phyloP scores from a whole-genome alignment of 2,888 invertebrate genomes.

The Tribolium freemani region DNA sequence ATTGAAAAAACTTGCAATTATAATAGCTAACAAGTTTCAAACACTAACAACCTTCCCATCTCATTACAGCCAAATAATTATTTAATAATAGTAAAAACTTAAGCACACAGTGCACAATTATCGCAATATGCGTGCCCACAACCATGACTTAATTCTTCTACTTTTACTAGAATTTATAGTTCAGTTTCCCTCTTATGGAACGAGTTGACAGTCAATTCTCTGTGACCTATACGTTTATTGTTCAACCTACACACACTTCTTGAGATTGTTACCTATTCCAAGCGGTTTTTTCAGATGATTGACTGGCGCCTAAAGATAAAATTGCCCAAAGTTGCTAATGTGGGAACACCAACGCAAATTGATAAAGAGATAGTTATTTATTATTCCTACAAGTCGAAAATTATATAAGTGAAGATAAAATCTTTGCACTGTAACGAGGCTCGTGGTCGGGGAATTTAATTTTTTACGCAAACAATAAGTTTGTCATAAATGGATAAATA shows the following conservation, averaged over 20 bases:
- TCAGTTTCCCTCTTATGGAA: background rate
- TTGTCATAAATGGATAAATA: background rate
- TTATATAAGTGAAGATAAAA: too few relatives aligned
- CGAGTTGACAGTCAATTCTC: background rate
- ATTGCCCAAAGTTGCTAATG: constrained; percentile 6
- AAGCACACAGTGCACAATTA: background rate
- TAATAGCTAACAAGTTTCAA: background rate
- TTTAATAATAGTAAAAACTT: background rate
- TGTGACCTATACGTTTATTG: constrained; percentile 13
- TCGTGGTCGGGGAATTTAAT: too few relatives aligned
- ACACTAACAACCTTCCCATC: background rate
- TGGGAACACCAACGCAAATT: constrained; percentile 2
- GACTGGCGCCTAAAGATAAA: background rate
- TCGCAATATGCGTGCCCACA: background rate
- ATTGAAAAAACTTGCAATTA: too few relatives aligned
- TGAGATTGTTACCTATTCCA: background rate
- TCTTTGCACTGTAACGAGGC: too few relatives aligned
- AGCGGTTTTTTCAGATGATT: background rate
- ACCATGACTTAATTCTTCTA: background rate
- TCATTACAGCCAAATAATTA: background rate
- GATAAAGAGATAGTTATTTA: background rate
- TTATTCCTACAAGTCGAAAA: too few relatives aligned
- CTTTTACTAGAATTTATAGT: background rate
- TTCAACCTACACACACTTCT: constrained; percentile 1
- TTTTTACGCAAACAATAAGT: background rate